phyloP scores from a whole-genome alignment of 2,797 vertebrate genomes.

The Aratinga solstitialis region DNA sequence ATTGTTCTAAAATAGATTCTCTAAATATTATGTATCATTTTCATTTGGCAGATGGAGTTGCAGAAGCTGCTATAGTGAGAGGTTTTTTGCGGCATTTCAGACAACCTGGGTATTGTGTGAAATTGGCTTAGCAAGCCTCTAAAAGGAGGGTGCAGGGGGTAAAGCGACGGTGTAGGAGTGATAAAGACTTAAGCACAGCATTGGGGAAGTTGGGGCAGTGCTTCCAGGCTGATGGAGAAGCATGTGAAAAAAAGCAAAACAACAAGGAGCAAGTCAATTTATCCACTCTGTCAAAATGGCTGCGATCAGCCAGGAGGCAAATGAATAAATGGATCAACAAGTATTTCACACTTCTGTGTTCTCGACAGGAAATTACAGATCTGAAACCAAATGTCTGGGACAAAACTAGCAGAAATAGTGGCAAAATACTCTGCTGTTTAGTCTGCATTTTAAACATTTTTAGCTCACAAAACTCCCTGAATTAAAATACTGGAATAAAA shows the following conservation, averaged over 20 bases:
- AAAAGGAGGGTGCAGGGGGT: neutral
- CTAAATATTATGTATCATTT: slow-evolving; percentile 43
- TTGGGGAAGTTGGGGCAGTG: neutral
- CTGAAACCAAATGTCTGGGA: slow-evolving; percentile 69
- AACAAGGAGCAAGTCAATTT: slow-evolving; percentile 49
- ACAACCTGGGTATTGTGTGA: slow-evolving; percentile 21
- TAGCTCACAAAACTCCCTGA: slow-evolving; percentile 27
- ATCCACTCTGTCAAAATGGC: slow-evolving; percentile 63
- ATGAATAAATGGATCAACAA: slow-evolving; percentile 70
- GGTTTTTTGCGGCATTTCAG: slow-evolving; percentile 5
- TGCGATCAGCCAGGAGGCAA: slow-evolving; percentile 66
- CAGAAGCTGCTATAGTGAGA: slow-evolving; percentile 19
- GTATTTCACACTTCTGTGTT: slow-evolving; percentile 68
- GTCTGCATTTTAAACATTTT: slow-evolving; percentile 54
- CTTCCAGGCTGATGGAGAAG: slow-evolving; percentile 21
- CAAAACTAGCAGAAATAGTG: slow-evolving; percentile 62
- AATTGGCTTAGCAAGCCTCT: neutral
- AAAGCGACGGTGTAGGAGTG: neutral
- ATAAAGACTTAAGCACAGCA: neutral
- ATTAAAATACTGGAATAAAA: slow-evolving; percentile 25
- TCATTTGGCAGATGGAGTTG: slow-evolving; percentile 37
- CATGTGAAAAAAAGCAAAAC: neutral
- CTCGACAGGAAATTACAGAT: slow-evolving; percentile 68
- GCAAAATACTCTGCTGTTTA: slow-evolving; percentile 65
- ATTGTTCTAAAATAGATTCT: slow-evolving; percentile 15